phyloP scores from a whole-genome alignment of 2,797 vertebrate genomes.

The Phyllotis vaccarum region DNA sequence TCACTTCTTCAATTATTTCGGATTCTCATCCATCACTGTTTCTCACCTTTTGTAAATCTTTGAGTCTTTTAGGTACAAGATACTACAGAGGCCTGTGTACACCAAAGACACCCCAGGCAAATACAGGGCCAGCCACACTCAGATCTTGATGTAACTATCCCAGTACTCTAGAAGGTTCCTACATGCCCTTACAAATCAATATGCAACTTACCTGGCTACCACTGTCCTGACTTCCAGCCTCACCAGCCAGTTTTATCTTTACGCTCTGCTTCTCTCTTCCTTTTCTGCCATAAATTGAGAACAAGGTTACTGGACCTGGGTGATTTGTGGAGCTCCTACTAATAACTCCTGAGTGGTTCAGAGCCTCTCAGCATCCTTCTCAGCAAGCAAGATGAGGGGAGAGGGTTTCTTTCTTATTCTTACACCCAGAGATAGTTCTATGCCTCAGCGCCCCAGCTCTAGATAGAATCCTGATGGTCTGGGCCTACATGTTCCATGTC shows the following conservation, averaged over 20 bases:
- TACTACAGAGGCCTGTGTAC: neutral
- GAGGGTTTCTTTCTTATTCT: neutral
- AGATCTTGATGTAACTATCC: neutral
- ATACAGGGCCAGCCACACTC: neutral
- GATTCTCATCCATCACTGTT: neutral
- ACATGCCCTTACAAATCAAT: neutral
- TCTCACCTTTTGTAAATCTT: neutral
- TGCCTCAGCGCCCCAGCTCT: neutral
- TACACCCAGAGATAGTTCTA: neutral
- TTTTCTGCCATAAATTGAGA: neutral
- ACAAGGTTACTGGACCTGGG: neutral
- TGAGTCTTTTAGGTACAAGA: neutral
- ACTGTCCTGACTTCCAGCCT: neutral
- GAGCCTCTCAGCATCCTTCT: neutral
- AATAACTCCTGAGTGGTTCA: neutral
- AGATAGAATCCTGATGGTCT: neutral
- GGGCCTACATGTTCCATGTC: neutral
- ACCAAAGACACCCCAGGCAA: neutral
- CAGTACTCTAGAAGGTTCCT: neutral
- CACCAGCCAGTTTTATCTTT: neutral
- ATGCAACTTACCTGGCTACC: neutral
- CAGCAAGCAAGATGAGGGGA: neutral
- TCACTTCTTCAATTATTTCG: rapidly evolving
- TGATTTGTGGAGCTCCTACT: neutral
- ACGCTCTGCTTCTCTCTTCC: neutral